phyloP scores from a whole-genome alignment of 2,888 invertebrate genomes.

The Hirtodrosophila trivittata region DNA sequence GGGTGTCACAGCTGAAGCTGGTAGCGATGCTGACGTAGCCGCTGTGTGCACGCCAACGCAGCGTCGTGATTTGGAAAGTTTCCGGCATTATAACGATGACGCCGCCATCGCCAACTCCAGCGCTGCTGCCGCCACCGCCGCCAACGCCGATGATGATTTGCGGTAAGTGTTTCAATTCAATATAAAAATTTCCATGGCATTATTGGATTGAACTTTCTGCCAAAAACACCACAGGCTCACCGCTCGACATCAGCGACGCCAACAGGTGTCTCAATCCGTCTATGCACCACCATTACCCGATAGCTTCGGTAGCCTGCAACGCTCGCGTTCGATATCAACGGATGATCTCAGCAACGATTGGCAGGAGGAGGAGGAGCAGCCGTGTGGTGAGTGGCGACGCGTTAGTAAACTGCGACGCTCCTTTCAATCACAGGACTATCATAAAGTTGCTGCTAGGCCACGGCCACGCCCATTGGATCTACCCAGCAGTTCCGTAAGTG shows the following conservation, averaged over 20 bases:
- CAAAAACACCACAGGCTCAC: constrained; percentile 64
- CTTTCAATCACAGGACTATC: constrained; percentile 87
- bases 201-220: constrained; percentile 47
- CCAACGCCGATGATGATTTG: constrained; percentile 71
- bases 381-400: constrained; percentile 87
- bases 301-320: constrained; percentile 64
- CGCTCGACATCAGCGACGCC: constrained; percentile 75
- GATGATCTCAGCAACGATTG: constrained; percentile 85
- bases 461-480: constrained; percentile 80
- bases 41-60: constrained; percentile 71
- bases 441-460: constrained; percentile 32
- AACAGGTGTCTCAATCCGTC: constrained; percentile 73
- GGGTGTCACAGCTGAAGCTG: constrained; percentile 65
- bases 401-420: constrained; percentile 87
- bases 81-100: constrained; percentile 80
- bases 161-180: constrained; percentile 72
- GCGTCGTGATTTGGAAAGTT: constrained; percentile 82
- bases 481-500: constrained; percentile 85
- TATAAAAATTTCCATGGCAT: constrained; percentile 45
- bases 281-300: constrained; percentile 63
- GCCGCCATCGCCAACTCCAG: constrained; percentile 23
- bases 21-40: constrained; percentile 58
- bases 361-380: constrained; percentile 84
- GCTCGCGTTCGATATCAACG: constrained; percentile 84
- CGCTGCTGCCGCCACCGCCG: constrained; percentile 27